Base-by-base conservation (phyloP, 2,888 invertebrate species). In the Andricus curvator region DNA sequence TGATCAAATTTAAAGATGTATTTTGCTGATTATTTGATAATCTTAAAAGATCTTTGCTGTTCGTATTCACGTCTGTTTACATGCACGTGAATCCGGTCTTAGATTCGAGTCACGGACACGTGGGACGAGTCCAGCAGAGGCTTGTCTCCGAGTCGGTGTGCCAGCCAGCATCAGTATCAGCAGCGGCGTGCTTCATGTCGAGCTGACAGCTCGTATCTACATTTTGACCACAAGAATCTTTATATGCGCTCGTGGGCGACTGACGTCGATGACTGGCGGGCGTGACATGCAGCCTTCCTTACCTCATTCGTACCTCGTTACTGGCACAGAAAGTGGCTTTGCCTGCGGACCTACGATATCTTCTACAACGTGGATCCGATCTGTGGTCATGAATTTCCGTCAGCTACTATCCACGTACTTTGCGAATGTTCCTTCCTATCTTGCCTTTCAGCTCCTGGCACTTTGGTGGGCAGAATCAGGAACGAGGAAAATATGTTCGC, bases 221-320 rank as follows among this genome's bases (percentile, higher is more conserved):
- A 87, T 88, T 88, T 85, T 84, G 84, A 85, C 83, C 87, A 86
- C 87, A 84, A 87, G 87, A 89, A 89, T 89, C 89, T 88, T 88
- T 89, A 86, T 88, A 86, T 87, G 87, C 87, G 86, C 84, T 88
- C 85, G 88, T 87, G 87, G 88, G 86, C 87, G 89, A 89, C 85
- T 86, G 88, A 88, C 89, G 88, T 86, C 88, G 88, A 89, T 88
- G 89, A 89, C 85, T 89, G 88, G 88, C 89, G 86, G 88, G 84
- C 87, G 88, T 89, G 88, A 89, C 87, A 86, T 84, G 86, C 82
- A 86, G 86, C 84, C 85, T 86, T 81, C 78, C 70, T 78, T 22
- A 85, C 88, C 29, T 65, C 88, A 88, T 87, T 84, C 86, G 86
- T 86, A 85, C 84, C 87, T 88, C 85, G 88, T 88, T 88, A 88